These are phyloP conservation scores for Sylvia atricapilla DNA, from an alignment of 2,113 vertebrate species.

Conservation along the genomic window DNA sequence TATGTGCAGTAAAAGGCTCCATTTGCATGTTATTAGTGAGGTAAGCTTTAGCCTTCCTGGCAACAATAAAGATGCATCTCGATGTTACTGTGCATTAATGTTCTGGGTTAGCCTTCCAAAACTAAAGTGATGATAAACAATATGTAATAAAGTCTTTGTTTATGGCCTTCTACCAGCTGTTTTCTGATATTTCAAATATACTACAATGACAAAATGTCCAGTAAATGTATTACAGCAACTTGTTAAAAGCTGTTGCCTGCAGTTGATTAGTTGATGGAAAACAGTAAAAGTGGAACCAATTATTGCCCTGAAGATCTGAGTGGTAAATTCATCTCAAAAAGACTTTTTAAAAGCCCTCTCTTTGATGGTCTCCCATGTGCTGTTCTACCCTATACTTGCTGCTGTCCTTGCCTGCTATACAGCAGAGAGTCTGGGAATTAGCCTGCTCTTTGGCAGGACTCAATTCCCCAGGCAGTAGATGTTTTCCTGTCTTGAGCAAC, in stretches of 20 bases:
- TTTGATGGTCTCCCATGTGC: neutral
- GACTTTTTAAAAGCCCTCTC: constrained; percentile 35
- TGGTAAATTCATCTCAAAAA: constrained; percentile 65
- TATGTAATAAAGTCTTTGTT: constrained; percentile 69
- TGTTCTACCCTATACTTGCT: neutral
- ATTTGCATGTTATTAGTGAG: constrained; percentile 78
- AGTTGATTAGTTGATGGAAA: constrained; percentile 76
- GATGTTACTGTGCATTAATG: constrained; percentile 30
- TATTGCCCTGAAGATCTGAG: constrained; percentile 58
- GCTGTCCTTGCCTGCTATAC: neutral
- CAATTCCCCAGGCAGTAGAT: accelerated
- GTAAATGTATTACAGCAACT: constrained; percentile 72
- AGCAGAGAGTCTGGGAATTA: neutral
- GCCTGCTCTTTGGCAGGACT: neutral
- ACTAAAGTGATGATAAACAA: constrained; percentile 68
- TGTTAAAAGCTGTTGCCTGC: constrained; percentile 71
- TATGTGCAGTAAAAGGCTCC: constrained; percentile 68
- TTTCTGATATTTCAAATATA: constrained; percentile 74
- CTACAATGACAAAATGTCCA: constrained; percentile 75
- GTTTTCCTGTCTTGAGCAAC: neutral
- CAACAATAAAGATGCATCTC: constrained; percentile 59
- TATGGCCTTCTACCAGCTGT: constrained; percentile 73
- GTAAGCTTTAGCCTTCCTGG: constrained; percentile 73
- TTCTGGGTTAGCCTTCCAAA: constrained; percentile 59
- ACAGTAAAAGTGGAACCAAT: constrained; percentile 66